Evolutionary conservation across 2,113 vertebrate genomes (phyloP), one percentile per base, ranked within the genome.

Genomic region (Ptilorrhoa leucosticta): DNA sequence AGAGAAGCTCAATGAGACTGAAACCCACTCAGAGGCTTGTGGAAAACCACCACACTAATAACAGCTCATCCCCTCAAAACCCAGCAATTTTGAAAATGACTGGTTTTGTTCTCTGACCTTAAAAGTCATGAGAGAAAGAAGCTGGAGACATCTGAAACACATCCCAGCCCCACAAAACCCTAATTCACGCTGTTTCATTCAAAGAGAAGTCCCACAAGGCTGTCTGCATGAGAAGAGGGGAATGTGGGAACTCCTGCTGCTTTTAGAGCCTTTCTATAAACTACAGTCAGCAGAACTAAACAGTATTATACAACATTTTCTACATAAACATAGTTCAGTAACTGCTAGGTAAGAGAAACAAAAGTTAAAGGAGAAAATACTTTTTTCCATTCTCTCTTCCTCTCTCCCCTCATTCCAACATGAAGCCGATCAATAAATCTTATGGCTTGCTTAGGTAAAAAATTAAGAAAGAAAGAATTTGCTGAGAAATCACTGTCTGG

Each of bases 341-440:
- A 72, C 82, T 95, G 63, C 83, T 53, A 53, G 57, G 63, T 89
- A 93, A 93, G 81, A 89, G 91, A 93, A 91, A 96, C 28, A 73
- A 58, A 91, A 91, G 54, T 86, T 87, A 24, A 53, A 61, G 42
- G 16, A 71, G 65, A 9, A 84, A 94, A 69, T 1, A 18, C 17
- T 58, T 95, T 87, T 75, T 24, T 40, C 39, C 48, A 22, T 53
- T 80, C 70, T 89, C 22, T 56, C 24, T 50, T 68, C 20, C 20
- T 35, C n/a, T 79, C 50, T 58, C 22, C 15, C 10, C 9, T 83
- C 9, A 22, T 37, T 18, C 44, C 33, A 37, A 10, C 22, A 54
- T 7, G 18, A 90, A 90, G 37, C 8, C 72, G 26, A 45, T 80
- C 5, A 7, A 58, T 27, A 76, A 78, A 56, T 69, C 47, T 44